Evolutionary conservation across 2,113 vertebrate genomes (phyloP).

Genomic region (Vidua macroura): DNA sequence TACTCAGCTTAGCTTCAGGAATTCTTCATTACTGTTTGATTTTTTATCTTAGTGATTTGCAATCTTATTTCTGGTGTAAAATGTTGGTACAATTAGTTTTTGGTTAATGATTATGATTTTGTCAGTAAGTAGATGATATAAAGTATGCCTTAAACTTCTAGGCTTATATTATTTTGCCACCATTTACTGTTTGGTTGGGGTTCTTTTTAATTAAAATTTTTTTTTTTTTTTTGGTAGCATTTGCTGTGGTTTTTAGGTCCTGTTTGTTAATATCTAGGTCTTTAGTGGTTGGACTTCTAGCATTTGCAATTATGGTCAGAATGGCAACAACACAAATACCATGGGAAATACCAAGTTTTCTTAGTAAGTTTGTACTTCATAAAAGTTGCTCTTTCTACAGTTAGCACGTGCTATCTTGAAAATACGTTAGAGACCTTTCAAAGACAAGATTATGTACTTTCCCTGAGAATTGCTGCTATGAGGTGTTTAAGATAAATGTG

Average conservation of each 20-base stretch:
- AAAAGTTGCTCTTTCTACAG: neutral
- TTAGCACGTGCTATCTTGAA: neutral
- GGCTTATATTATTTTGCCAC: neutral
- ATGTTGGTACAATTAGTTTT: neutral
- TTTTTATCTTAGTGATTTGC: neutral
- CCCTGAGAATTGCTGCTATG: neutral
- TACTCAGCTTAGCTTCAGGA: neutral
- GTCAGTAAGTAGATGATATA: neutral
- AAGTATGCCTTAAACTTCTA: neutral
- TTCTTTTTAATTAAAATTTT: neutral
- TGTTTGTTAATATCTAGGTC: neutral
- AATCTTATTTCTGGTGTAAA: neutral
- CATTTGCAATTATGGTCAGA: neutral
- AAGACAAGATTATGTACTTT: neutral
- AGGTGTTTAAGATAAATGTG: constrained; percentile 53
- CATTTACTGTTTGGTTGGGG: neutral
- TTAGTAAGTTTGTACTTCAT: neutral
- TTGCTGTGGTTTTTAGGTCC: neutral
- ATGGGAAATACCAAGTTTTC: neutral
- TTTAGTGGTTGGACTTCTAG: neutral
- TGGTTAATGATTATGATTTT: neutral
- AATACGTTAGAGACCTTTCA: neutral
- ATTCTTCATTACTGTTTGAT: neutral
- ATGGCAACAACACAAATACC: neutral
- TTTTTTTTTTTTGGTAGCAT: neutral